Conservation (phyloP, 2,113 vertebrate genomes). For the Corapipo altera region DNA sequence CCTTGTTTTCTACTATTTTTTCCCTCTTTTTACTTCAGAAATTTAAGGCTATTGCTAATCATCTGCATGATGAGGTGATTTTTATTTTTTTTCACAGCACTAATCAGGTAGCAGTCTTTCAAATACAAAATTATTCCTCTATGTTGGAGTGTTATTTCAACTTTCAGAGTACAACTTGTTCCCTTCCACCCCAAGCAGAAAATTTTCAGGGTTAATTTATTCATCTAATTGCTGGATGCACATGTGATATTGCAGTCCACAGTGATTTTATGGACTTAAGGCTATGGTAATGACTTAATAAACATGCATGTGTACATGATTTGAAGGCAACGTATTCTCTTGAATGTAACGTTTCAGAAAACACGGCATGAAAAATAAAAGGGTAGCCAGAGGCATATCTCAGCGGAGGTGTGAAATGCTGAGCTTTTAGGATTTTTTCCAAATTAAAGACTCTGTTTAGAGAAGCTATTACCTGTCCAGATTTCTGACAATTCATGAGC, state of each 20-base stretch:
- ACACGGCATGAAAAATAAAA: constrained; percentile 56
- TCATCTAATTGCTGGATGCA: constrained; percentile 67
- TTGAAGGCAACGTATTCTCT: constrained; percentile 58
- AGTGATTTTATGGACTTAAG: constrained; percentile 62
- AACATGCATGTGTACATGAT: constrained; percentile 63
- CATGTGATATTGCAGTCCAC: constrained; percentile 50
- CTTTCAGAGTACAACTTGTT: constrained; percentile 44
- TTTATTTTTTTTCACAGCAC: not conserved
- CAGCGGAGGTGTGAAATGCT: constrained; percentile 45
- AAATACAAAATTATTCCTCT: constrained; percentile 41
- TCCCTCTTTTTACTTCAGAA: constrained; percentile 19
- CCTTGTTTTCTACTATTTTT: constrained; percentile 48
- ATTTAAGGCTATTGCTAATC: constrained; percentile 43
- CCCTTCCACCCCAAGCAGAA: constrained; percentile 42
- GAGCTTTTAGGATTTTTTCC: constrained; percentile 54
- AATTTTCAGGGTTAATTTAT: constrained; percentile 69
- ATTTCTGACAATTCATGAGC: constrained; percentile 13
- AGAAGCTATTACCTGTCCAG: constrained; percentile 46
- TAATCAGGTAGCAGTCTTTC: constrained; percentile 43
- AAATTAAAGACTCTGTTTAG: constrained; percentile 55
- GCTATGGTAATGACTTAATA: constrained; percentile 68
- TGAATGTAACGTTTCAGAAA: constrained; percentile 57
- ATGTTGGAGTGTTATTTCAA: constrained; percentile 28
- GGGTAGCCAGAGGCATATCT: constrained; percentile 45
- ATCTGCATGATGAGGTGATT: constrained; percentile 11